Evolutionary conservation across 2,797 vertebrate genomes (phyloP).

Genomic region (Melanogrammus aeglefinus): DNA sequence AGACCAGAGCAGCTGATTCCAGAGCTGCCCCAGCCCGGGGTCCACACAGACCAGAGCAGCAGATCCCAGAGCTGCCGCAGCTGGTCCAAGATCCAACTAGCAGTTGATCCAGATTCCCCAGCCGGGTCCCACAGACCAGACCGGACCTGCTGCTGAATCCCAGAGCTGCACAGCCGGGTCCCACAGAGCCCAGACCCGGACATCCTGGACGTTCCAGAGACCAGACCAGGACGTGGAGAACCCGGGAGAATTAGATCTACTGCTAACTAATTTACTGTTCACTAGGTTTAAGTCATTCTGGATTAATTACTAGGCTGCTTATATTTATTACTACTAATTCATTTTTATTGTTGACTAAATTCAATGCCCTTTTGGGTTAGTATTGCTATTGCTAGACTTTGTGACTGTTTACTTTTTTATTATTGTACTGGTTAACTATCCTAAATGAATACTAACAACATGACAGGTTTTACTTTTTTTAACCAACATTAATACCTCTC

Average conservation of each 20-base stretch:
- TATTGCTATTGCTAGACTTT: not conserved
- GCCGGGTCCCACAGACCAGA: conserved; percentile 51
- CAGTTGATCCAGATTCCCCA: too few species aligned
- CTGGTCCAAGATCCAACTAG: too few species aligned
- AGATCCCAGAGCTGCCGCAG: conserved; percentile 80
- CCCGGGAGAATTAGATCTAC: not conserved
- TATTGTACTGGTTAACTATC: too few species aligned
- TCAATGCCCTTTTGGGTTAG: not conserved
- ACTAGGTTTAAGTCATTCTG: not conserved
- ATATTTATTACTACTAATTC: not conserved
- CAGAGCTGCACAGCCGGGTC: conserved; percentile 29
- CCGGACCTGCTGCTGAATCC: not conserved
- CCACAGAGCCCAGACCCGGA: too few species aligned
- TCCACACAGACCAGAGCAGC: not conserved
- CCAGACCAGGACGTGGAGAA: conserved; percentile 67
- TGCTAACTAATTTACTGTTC: not conserved
- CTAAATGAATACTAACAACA: not conserved
- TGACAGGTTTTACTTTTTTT: not conserved
- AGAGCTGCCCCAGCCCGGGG: too few species aligned
- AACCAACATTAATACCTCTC: not conserved
- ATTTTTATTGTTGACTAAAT: not conserved
- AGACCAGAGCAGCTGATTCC: too few species aligned
- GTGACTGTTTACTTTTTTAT: too few species aligned
- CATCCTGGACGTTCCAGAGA: conserved; percentile 88
- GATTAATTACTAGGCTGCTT: not conserved